Evolutionary conservation across 2,113 vertebrate genomes (phyloP), one percentile per base, ranked within the genome.

Genomic region (Brachypodius melanocephalos): DNA sequence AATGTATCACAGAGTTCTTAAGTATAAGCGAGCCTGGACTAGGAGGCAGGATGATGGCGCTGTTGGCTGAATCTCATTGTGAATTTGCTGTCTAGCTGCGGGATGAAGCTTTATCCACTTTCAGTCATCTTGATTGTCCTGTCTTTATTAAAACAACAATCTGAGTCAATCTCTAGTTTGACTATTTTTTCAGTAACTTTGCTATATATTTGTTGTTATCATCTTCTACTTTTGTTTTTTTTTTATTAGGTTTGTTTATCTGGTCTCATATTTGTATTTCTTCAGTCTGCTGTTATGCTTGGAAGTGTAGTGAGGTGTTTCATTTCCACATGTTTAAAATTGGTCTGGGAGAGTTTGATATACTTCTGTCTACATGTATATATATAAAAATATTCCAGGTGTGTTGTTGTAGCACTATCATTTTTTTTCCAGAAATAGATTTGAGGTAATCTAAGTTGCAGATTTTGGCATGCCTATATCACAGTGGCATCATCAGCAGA

Each of bases 281-380:
- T 85, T 93, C 54, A 66, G 17, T 85, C 77, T 93, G 73, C 52
- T 73, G 29, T 90, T 87, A 48, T 13, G 71, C 65, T 94, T 94
- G 72, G 57, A 36, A 89, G 10, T 17, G 8, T 9, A 77, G 83
- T 26, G 80, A 93, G 69, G 80, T 92, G 86, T 95, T 93, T 89
- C 52, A 94, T 92, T 93, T 96, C 77, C 87, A 85, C 12, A 5
- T 59, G 25, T 79, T 95, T 82, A 68, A 91, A 89, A 73, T 54
- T 36, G 16, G 14, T 72, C 81, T 78, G 61, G 77, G 91, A 78
- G 77, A 78, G 36, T 63, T 72, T 77, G 65, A 72, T 87, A 61
- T 22, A 26, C 62, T 84, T 89, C 34, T 88, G 8, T 79, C 7
- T 58, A 11, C 32, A 14, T 38, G 4, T 58, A 5, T 51, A 20